Base-by-base conservation (phyloP, 30 jellyfish, hydroid and myxozoan genomes). In the Aurelia aurita complex sp. Pacific region DNA sequence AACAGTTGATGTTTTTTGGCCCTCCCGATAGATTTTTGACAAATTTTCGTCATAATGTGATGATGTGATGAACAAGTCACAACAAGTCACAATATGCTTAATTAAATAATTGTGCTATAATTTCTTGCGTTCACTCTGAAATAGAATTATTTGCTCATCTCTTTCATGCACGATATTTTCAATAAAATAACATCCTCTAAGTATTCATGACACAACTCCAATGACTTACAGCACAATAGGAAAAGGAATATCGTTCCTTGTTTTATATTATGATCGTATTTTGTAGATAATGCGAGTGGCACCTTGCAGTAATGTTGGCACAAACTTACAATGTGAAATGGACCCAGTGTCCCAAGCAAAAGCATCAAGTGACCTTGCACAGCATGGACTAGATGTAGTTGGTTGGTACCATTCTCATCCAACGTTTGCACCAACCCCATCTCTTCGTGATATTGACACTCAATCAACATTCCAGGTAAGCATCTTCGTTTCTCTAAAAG, bases 371-470 rank as follows among this genome's bases (percentile, higher is more conserved):
- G 90, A 81, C 55, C 86, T 89, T 74, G 88, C 89, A n/a, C 93
- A 81, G 68, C 85, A 89, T 65, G 97, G 97, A 12, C 62, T 81
- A 38, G 91, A 82, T 52, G 90, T 89, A 5, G 97, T 89, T 7
- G 97, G 92, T 34, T 89, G 97, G 97, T 89, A 89, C 80, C 97
- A 89, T 50, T 89, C 97, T 17, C 97, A 89, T 63, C 97, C 97
- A 12, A 81, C 93, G 0, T 89, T 89, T 67, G 97, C 93, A 32
- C 94, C 97, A 43, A 89, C 92, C 43, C 97, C 97, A 11, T 89
- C 97, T 12, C 76, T 89, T 8, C 84, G 97, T 17, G 97, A 89
- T 67, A 79, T 89, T 18, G 92, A 89, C 17, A 89, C 97, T 0
- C 97, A 89, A 76, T 69, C 91, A 23, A 73, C 91, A 32, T 82